A percentile compares a stretch with the other conserved stretches of the same genome.
These are phyloP conservation scores for Neomorphus geoffroyi DNA, from an alignment of 2,797 vertebrate species.

Conservation along the genomic window DNA sequence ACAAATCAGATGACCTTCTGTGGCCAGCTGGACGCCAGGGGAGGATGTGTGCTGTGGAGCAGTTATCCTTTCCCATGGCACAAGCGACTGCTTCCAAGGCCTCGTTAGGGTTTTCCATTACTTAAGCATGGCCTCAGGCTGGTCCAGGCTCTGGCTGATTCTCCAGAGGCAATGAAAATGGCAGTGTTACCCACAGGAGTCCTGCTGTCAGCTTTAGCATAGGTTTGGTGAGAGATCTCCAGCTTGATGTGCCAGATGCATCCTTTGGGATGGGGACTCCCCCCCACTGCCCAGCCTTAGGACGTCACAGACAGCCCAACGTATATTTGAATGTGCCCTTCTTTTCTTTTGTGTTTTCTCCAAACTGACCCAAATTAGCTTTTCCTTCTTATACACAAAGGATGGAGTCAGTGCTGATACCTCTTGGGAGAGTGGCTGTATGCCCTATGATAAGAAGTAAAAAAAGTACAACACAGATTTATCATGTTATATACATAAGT, in stretches of 20 bases:
- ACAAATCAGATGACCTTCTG: neutral
- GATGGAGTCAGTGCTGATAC: neutral
- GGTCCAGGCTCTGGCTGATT: neutral
- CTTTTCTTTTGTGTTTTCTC: neutral
- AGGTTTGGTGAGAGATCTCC: neutral
- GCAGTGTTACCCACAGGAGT: fast-evolving
- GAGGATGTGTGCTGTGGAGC: neutral
- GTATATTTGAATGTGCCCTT: neutral
- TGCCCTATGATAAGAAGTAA: neutral
- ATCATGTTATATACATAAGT: neutral
- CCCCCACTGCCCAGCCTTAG: fast-evolving
- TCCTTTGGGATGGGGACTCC: neutral
- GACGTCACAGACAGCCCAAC: fast-evolving
- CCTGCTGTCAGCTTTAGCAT: neutral
- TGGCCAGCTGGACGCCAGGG: fast-evolving
- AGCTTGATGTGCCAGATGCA: neutral
- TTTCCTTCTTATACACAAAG: neutral
- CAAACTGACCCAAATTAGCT: neutral
- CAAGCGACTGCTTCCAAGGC: fast-evolving
- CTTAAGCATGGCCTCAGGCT: neutral
- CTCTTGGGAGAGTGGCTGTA: neutral
- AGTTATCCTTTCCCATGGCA: neutral
- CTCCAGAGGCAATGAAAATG: neutral
- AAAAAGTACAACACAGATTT: neutral
- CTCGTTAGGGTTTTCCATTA: neutral